A percentile compares a stretch with the other conserved stretches of the same genome.
These are phyloP conservation scores for Diplodus puntazzo DNA, from an alignment of 2,797 vertebrate species.

Conservation along the genomic window DNA sequence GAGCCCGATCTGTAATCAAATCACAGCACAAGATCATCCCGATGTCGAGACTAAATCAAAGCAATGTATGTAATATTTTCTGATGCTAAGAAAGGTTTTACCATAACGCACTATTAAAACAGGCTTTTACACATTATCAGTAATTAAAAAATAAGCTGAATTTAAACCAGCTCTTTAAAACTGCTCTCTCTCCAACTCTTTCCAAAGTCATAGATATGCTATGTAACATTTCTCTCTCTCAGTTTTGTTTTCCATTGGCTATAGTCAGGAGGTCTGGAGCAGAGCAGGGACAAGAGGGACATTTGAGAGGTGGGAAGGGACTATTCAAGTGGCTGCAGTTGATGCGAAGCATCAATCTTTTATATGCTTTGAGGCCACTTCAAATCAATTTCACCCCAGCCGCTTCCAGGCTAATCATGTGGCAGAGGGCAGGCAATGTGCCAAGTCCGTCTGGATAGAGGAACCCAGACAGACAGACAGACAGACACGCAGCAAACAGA, in stretches of 20 bases:
- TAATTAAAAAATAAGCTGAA: not conserved
- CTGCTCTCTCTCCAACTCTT: slow-evolving; percentile 86
- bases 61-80: not conserved
- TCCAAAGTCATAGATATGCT: slow-evolving; percentile 26
- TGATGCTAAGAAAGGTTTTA: not conserved
- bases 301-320: slow-evolving; percentile 67
- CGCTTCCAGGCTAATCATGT: slow-evolving; percentile 84
- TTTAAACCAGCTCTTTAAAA: slow-evolving; percentile 68
- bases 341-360: slow-evolving; percentile 85
- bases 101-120: too few relatives aligned
- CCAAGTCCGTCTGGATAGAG: slow-evolving; percentile 73
- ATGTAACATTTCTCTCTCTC: slow-evolving; percentile 41
- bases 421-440: slow-evolving; percentile 79
- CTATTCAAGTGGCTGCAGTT: slow-evolving; percentile 74
- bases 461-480: slow-evolving; percentile 61
- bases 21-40: not conserved
- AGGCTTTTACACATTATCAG: too few relatives aligned
- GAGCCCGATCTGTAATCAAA: slow-evolving; percentile 5
- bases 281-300: slow-evolving; percentile 68
- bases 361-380: slow-evolving; percentile 87
- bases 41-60: not conserved
- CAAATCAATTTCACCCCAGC: slow-evolving; percentile 86
- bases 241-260: slow-evolving; percentile 42
- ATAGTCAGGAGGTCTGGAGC: slow-evolving; percentile 56
- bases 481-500: slow-evolving; percentile 73